These are phyloP conservation scores for Lysandra coridon DNA, from an alignment of 2,888 invertebrate species.

Conservation along the genomic window DNA sequence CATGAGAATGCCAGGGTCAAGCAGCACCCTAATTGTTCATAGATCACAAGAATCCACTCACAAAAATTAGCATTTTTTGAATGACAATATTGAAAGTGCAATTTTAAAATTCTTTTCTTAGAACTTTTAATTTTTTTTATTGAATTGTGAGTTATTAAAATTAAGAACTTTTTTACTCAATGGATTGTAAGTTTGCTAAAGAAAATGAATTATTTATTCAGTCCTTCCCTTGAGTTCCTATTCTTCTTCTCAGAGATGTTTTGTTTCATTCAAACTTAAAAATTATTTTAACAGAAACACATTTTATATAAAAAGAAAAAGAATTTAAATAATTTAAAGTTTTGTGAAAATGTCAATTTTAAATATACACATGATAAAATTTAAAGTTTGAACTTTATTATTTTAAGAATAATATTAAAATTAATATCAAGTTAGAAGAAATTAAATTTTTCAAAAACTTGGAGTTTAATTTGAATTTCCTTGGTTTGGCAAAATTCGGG, in stretches of 20 bases:
- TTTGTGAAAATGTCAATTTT: neutral
- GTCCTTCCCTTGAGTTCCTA: neutral
- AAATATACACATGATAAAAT: no score
- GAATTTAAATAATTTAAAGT: no score
- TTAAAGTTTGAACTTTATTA: neutral
- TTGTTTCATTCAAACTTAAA: neutral
- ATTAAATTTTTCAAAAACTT: neutral
- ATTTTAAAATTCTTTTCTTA: slow-evolving; percentile 9
- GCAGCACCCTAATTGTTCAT: slow-evolving; percentile 57
- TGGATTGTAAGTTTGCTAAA: neutral
- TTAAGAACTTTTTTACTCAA: neutral
- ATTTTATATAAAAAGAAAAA: no score
- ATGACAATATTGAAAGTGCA: neutral
- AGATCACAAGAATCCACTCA: slow-evolving; percentile 42
- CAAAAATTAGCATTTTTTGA: slow-evolving; percentile 29
- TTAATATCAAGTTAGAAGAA: neutral
- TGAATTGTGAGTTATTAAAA: neutral
- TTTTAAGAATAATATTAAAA: no score
- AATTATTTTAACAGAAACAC: neutral
- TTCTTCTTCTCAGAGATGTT: neutral
- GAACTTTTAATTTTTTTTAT: neutral
- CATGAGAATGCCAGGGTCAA: slow-evolving; percentile 60
- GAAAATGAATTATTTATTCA: neutral
- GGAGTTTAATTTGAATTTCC: neutral
- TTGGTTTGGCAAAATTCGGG: neutral